Conservation (phyloP, 2,113 vertebrate species). For the Osmerus mordax region DNA sequence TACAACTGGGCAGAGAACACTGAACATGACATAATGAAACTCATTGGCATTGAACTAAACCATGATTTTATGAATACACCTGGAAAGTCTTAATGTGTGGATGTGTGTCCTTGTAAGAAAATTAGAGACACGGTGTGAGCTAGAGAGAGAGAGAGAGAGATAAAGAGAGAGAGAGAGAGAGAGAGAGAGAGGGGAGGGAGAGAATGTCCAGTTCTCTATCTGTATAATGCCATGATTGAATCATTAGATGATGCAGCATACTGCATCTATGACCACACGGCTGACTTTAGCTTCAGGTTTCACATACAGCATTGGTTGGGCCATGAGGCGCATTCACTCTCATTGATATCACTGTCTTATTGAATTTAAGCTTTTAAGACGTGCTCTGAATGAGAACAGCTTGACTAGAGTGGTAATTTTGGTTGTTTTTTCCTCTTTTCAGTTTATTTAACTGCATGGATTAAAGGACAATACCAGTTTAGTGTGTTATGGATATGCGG, state of each 20-base stretch:
- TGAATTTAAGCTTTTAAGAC: conserved; percentile 19
- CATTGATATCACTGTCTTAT: conserved; percentile 24
- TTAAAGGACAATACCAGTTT: conserved; percentile 10
- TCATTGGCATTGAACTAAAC: too few relatives aligned
- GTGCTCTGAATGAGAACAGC: conserved; percentile 30
- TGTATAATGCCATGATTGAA: not conserved
- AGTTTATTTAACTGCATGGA: conserved; percentile 13
- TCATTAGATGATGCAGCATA: not conserved
- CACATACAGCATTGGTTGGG: not conserved
- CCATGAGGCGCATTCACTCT: conserved; percentile 25
- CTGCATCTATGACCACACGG: not conserved
- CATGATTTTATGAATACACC: too few relatives aligned
- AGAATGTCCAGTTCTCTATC: not conserved
- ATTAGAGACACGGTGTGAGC: too few relatives aligned
- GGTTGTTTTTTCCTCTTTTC: not conserved
- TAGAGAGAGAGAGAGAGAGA: not conserved
- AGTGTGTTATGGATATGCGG: not conserved
- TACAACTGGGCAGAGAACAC: too few relatives aligned
- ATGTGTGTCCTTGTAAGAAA: too few relatives aligned
- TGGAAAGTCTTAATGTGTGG: too few relatives aligned
- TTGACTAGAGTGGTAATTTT: conserved; percentile 4
- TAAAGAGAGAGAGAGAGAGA: not conserved
- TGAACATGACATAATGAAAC: too few relatives aligned
- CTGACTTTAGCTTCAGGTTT: not conserved
- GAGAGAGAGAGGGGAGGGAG: not conserved